Evolutionary conservation across 2,113 vertebrate genomes (phyloP), one percentile per base, ranked within the genome.

Genomic region (Onychostruthus taczanowskii): DNA sequence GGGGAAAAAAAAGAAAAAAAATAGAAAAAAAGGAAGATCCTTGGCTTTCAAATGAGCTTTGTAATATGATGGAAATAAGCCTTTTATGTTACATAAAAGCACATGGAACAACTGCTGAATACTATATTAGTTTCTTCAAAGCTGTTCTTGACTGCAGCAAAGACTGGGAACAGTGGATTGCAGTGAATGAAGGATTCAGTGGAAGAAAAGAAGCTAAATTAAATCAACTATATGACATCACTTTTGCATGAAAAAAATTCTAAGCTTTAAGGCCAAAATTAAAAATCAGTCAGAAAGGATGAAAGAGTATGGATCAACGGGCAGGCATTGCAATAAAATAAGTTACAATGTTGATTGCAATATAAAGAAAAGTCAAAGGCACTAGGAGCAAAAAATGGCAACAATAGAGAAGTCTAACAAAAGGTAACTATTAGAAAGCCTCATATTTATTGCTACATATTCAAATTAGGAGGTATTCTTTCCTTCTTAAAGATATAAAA

Each of bases 11-110:
- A 4, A 6, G 13, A 33, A 55, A 21, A 31, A 53, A 30, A 28
- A 17, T 9, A 31, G 10, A 12, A 16, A 33, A 26, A 64, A 21
- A 11, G 14, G 53, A 82, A 50, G 47, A 82, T 56, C 64, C 33
- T 56, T 75, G 35, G 22, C 53, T 90, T 84, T 82, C 47, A 85
- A 52, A 67, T 41, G 39, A 72, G 44, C 18, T 79, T 83, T 68
- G 58, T 90, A 63, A 70, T 59, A 62, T 3, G 39, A 77, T 73
- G 69, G 27, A 94, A 94, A 64, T 63, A 61, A 59, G 39, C 55
- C 49, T 83, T 88, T 85, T 73, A 68, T 72, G 53, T 86, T 61
- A 56, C n/a, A 68, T 43, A 80, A 90, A 90, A 95, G 28, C 17
- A 58, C 46, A 78, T 15, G 37, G 62, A 83, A 70, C 62, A 64